Conservation (phyloP, 2,113 vertebrate species). For the Mesoclemmys tuberculata region DNA sequence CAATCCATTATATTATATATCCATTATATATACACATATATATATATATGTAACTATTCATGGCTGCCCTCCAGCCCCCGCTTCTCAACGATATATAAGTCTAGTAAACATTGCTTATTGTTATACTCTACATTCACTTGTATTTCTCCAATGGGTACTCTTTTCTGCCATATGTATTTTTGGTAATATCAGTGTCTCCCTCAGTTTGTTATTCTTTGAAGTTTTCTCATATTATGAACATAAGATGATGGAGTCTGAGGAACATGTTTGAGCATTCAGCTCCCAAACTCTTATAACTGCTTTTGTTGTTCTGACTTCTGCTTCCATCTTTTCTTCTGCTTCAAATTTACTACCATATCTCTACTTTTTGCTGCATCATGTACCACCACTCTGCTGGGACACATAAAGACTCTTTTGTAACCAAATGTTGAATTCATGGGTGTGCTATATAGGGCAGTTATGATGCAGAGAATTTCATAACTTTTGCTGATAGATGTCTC, state of each 20-base stretch:
- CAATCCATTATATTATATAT: not conserved
- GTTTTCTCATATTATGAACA: not conserved
- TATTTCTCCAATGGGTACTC: not conserved
- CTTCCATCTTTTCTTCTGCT: not conserved
- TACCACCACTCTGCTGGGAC: slow-evolving; percentile 55
- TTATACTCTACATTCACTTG: not conserved
- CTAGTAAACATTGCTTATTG: not conserved
- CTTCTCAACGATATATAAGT: not conserved
- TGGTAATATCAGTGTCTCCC: not conserved
- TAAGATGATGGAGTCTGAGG: not conserved
- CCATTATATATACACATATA: too few species aligned
- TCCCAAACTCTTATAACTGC: not conserved
- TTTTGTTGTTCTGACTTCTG: not conserved
- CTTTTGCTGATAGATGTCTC: slow-evolving; percentile 21
- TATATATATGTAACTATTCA: not conserved
- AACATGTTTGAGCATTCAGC: not conserved
- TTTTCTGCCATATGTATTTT: not conserved
- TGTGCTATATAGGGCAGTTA: slow-evolving; percentile 44
- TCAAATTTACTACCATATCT: not conserved
- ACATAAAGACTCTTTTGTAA: slow-evolving; percentile 47
- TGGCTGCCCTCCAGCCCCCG: not conserved
- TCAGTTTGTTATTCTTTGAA: not conserved
- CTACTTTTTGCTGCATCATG: not conserved
- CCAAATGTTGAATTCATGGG: slow-evolving; percentile 46
- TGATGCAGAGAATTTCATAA: slow-evolving; percentile 37